Base-by-base conservation (phyloP, 2,797 vertebrate genomes). In the Oophaga sylvatica region DNA sequence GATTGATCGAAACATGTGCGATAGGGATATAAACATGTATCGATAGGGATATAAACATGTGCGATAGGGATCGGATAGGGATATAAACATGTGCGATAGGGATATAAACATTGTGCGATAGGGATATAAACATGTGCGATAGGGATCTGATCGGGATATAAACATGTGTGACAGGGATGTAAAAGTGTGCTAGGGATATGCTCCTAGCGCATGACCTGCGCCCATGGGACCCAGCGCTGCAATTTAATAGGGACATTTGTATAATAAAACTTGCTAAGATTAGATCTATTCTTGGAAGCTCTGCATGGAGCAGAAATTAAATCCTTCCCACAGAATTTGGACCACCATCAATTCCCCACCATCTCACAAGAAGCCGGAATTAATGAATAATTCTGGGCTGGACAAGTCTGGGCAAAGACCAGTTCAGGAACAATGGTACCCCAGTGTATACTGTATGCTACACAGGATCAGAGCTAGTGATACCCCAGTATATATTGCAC, bases 341-440 rank as follows among this genome's bases (percentile, higher is more conserved):
- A 45, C 8, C 31, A 45, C 65, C 48, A 73, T 73, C 29, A 60
- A 62, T 84, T 26, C 41, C 75, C 62, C 17, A 80, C 12, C 80
- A 81, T 56, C 5, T 77, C 71, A 67, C 81, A 22, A 62, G 70
- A 22, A 59, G 48, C 29, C 20, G 45, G 53, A 16, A 70, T 67
- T 31, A 8, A 3, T 79, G 3, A 75, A 88, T 35, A 45, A n/a
- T 75, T 87, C 1, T 0, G 80, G 75, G 73, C 68, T 84, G 87
- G 90, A 68, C 93, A 92, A 86, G 93, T 86, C 90, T 81, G 86
- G 80, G 87, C 92, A 91, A 91, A 92, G 71, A 11, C 73, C 53
- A 29, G 45, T 56, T 13, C 35, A 73, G 70, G 75, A 56, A 77
- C 75, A 77, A 60, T 57, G 80, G 70, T 19, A 35, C 71, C 4